Conservation (phyloP, 2,888 invertebrate genomes). For the Holacanthella duospinosa region DNA sequence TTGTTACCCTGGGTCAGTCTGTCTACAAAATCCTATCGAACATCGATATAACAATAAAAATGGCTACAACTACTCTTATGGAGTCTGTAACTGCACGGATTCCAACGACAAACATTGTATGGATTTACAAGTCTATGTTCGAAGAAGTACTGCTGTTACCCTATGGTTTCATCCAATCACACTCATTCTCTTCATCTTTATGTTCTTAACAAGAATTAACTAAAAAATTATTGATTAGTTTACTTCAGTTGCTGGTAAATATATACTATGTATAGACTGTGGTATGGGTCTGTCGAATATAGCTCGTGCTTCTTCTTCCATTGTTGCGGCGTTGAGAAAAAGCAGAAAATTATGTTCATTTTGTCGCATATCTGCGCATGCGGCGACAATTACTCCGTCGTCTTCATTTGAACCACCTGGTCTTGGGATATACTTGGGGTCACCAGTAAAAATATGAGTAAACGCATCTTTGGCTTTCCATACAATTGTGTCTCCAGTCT, state of each 20-base stretch:
- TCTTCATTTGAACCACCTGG: conserved; percentile 44
- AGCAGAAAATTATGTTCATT: conserved; percentile 36
- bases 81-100: background rate
- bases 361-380: background rate
- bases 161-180: background rate
- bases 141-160: no score
- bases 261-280: conserved; percentile 38
- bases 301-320: conserved; percentile 41
- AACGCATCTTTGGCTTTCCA: conserved; percentile 13
- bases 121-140: background rate
- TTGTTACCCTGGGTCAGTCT: background rate
- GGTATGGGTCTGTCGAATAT: conserved; percentile 38
- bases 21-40: background rate
- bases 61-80: background rate
- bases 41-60: background rate
- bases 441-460: conserved; percentile 39
- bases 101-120: background rate
- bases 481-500: conserved; percentile 20
- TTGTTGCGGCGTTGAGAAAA: conserved; percentile 40
- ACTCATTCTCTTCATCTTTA: background rate
- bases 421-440: conserved; percentile 44
- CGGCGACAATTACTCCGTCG: conserved; percentile 42
- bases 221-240: background rate
- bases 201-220: background rate
- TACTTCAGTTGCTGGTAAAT: no score